phyloP scores from a whole-genome alignment of 2,888 invertebrate species.

The Tetanocera ferruginea region DNA sequence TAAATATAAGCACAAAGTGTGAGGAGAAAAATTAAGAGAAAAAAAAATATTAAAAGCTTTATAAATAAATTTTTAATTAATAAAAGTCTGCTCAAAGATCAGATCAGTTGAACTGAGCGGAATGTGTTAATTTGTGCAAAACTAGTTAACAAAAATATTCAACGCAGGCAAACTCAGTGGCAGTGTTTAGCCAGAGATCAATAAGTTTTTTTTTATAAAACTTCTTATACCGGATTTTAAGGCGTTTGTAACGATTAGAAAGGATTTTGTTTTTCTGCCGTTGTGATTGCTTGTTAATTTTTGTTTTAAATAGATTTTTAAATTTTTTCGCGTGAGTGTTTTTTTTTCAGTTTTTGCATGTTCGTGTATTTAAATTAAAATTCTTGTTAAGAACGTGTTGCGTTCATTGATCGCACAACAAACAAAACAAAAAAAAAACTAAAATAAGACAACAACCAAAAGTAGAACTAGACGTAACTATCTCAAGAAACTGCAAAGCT shows the following conservation, averaged over 20 bases:
- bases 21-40: neutral
- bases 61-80: neutral
- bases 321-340: slow-evolving; percentile 1
- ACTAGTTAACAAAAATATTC: too few species aligned
- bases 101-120: too few species aligned
- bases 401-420: slow-evolving; percentile 28
- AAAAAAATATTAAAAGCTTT: neutral
- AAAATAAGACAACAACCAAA: slow-evolving; percentile 13
- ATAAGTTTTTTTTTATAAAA: neutral
- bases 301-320: neutral
- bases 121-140: too few species aligned
- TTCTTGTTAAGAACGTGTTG: neutral
- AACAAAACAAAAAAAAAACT: neutral
- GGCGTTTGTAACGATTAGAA: neutral
- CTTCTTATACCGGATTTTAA: neutral
- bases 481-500: slow-evolving; percentile 23
- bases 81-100: neutral
- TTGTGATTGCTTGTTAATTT: neutral
- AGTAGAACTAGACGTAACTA: neutral
- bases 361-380: neutral
- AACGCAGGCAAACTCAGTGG: too few species aligned
- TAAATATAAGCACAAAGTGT: neutral
- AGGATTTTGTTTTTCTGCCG: neutral
- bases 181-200: neutral
- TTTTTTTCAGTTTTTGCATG: neutral